Evolutionary conservation across 2,113 vertebrate species (phyloP), one percentile per base, ranked within the genome.

Genomic region (Centropus unirufus): DNA sequence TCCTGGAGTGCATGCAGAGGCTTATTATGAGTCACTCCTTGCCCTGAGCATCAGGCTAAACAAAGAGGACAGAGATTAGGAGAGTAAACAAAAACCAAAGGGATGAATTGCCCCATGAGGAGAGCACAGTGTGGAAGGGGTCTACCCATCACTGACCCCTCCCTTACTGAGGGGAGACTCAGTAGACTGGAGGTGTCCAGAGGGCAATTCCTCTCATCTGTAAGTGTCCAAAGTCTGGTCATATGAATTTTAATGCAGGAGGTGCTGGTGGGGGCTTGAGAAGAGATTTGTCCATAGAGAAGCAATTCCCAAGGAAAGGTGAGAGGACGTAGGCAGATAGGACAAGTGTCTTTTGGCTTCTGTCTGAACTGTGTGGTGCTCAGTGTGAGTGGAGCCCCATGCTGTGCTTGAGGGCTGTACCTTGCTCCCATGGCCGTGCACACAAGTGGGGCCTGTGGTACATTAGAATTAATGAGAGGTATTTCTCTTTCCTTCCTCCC

Each of bases 321-420:
- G 23, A 39, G 63, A 89, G 40, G 46, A 61, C 21, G 19, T 14
- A 29, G 32, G 11, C 8, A 49, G 16, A 20, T 16, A 44, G 39
- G 29, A 64, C 7, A 6, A 34, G 44, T 47, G 8, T 14, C 49
- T 30, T n/a, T n/a, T 27, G 67, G 26, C 26, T 80, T 57, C 8
- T 23, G n/a, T 52, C 11, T 44, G 57, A 63, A 18, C 12, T 1
- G 0, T 11, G 6, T 40, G 23, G 26, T 70, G 39, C 26, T 74
- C 44, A 14, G 64, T 17, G 21, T 4, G 20, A 42, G 9, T 6
- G 3, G 49, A 49, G 23, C 39, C 46, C 30, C 40, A 40, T 1
- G 2, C 5, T 0, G 0, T 27, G 9, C 26, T n/a, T 2, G 1
- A 49, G 64, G 75, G 36, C 32, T 24, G 13, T 34, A 34, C 27